phyloP scores from a whole-genome alignment of 1,140 invertebrate species.

The Chelonus insularis region DNA sequence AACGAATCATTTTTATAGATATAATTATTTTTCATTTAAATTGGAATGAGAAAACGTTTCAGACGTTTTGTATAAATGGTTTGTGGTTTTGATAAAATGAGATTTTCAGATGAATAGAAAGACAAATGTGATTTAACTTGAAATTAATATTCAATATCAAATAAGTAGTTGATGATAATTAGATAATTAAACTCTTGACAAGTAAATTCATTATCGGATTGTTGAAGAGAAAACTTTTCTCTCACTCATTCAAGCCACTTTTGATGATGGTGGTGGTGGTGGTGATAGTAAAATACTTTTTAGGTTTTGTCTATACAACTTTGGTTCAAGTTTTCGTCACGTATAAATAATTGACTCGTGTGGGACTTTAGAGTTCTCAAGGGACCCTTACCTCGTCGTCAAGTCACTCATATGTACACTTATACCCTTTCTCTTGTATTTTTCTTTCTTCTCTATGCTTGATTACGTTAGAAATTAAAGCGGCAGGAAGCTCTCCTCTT shows the following conservation, averaged over 20 bases:
- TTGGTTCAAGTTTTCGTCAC: neutral
- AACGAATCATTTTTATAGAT: no score
- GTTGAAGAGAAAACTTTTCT: neutral
- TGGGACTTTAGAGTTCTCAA: neutral
- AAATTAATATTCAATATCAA: neutral
- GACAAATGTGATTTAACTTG: neutral
- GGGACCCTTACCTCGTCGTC: no score
- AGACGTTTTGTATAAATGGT: no score
- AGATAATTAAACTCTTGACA: conserved; percentile 16
- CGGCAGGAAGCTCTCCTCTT: neutral
- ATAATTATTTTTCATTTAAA: no score
- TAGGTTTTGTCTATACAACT: neutral
- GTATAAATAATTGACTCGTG: conserved; percentile 13
- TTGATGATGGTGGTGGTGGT: no score
- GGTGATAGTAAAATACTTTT: no score
- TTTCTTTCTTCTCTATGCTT: neutral
- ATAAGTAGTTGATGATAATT: neutral
- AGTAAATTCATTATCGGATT: neutral
- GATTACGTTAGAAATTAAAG: neutral
- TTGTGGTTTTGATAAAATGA: no score
- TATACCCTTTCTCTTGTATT: neutral
- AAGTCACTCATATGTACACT: neutral
- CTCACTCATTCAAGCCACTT: no score
- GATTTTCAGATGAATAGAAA: no score
- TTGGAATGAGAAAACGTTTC: no score